Evolutionary conservation across 2,888 invertebrate species (phyloP).

Genomic region (Hypomecis atomaria): DNA sequence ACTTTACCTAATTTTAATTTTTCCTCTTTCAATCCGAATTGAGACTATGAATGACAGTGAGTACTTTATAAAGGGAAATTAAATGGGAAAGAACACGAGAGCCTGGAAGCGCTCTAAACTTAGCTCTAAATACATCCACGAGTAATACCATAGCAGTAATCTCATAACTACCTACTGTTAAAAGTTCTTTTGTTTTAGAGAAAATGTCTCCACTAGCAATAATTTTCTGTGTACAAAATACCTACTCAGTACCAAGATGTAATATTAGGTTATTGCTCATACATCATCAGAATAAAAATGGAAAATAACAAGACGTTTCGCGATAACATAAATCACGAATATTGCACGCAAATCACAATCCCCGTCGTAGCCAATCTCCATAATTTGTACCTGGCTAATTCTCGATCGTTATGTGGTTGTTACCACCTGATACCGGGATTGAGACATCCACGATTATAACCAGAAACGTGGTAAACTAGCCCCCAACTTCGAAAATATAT

Average conservation of each 20-base stretch:
- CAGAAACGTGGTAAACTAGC: conserved; percentile 55
- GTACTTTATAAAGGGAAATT: too few relatives aligned
- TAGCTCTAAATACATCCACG: too few relatives aligned
- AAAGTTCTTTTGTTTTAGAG: too few relatives aligned
- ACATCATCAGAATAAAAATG: conserved; percentile 22
- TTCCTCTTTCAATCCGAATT: too few relatives aligned
- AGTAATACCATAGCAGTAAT: too few relatives aligned
- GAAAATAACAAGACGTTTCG: conserved; percentile 25
- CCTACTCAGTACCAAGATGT: not conserved
- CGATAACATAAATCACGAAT: conserved; percentile 23
- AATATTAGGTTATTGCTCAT: conserved; percentile 8
- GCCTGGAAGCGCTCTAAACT: too few relatives aligned
- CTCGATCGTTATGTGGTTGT: conserved; percentile 34
- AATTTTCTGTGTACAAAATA: not conserved
- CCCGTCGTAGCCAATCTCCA: conserved; percentile 28
- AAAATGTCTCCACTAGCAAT: too few relatives aligned
- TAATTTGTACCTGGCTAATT: conserved; percentile 35
- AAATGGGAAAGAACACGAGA: too few relatives aligned
- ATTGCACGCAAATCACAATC: conserved; percentile 30
- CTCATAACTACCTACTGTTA: too few relatives aligned
- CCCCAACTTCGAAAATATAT: conserved; percentile 64
- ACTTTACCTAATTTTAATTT: too few relatives aligned
- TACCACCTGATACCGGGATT: conserved; percentile 44
- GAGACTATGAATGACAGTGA: too few relatives aligned
- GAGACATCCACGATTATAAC: conserved; percentile 37